Evolutionary conservation across 2,888 invertebrate species (phyloP), one percentile per base, ranked within the genome.

Genomic region (Pyralis farinalis): DNA sequence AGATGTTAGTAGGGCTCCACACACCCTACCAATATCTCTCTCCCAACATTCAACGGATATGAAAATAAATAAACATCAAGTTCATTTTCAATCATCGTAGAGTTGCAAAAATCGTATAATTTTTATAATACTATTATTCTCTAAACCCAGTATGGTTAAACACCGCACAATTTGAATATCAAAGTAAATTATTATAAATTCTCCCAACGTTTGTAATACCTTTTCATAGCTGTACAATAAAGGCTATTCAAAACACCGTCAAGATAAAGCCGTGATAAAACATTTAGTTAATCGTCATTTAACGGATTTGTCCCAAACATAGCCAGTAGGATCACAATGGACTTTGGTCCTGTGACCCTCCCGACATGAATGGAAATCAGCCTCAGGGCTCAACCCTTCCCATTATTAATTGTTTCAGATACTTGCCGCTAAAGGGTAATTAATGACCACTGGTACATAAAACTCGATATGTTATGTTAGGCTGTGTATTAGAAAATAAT

Each of bases 321-420:
- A 20, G 22, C 27, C 34, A 7, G 25, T 7, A n/a, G 34, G 4
- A 37, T 30, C n/a, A 37, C 37, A 37, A 37, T 37, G 12, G 34
- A 22, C 25, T 16, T 16, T 4, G 16, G 16, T 16, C 16, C 16
- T 25, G 25, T 25, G 25, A 25, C 25, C 25, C 25, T 25, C 7
- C 25, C 25, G 25, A 31, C 31, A 31, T 38, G 38, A 38, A 38
- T 38, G 20, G 20, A 12, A 39, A 33, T 39, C 39, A 39, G 33
- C 10, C 9, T 16, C 39, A 39, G 39, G 31, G 10, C 16, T 7
- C 33, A 27, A 33, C 39, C 38, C 33, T 29, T 37, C 16, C 21
- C 9, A 28, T 25, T 33, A 39, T 39, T 32, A 38, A 38, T 38
- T 39, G 39, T 39, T 39, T 39, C 37, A n/a, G 21, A 38, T 38